Base-by-base conservation (phyloP, 2,888 invertebrate genomes). In the Alloplasta piceator region DNA sequence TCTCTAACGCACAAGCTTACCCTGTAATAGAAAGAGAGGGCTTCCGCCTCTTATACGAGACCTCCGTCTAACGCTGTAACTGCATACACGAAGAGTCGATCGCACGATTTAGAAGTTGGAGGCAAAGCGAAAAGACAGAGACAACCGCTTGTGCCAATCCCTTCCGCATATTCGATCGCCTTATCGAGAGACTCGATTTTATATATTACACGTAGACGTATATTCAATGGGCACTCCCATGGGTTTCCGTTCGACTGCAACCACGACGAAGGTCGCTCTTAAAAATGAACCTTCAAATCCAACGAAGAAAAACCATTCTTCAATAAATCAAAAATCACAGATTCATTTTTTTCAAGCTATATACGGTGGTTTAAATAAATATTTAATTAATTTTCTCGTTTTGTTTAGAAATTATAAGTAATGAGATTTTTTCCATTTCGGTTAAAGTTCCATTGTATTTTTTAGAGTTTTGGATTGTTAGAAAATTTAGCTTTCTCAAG, bases 121-220 rank as follows among this genome's bases (percentile, higher is more conserved):
- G 75, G 66, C 61, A 75, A 66, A 75, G 64, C 80, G 80, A 75
- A 14, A 52, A 26, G 26, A 60, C 60, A 52, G 75, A 56, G 36
- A 43, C 39, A n/a, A 64, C 70, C 36, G 39, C 16, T 64, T 70
- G 43, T 50, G 71, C 55, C 75, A 71, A 75, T 80, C 75, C 80
- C 75, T 80, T 80, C 80, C 80, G 75, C 80, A 80, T 80, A 78
- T 80, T 75, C 75, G 75, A 66, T 55, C 75, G 66, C 68, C 75
- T 80, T 71, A 75, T 61, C 60, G 60, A 79, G 70, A 41, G 64
- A 26, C 7, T 52, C 16, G 52, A n/a, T 6, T 4, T 26, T 26
- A 26, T 41, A 9, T 10, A n/a, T 9, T 4, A 41, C 9, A 41
- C 10, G 6, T 39, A 41, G 36, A 55, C 46, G 55, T 67, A 46